Conservation (phyloP, 2,888 invertebrate species). For the Anoncus sp. region DNA sequence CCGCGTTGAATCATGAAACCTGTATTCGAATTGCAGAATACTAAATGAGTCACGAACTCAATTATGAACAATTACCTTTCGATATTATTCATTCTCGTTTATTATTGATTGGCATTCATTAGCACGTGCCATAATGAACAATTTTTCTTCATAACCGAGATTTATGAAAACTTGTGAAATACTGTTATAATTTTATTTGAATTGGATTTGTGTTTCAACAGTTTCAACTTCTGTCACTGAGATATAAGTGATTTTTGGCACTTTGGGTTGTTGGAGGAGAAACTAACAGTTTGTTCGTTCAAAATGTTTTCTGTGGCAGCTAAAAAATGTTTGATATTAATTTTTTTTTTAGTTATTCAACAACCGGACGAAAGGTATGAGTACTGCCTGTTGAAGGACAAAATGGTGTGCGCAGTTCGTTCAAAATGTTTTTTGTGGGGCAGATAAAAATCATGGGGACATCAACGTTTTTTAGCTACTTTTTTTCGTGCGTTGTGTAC, state of each 20-base stretch:
- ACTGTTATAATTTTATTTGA: background rate
- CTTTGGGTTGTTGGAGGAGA: background rate
- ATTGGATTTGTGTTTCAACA: background rate
- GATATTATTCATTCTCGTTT: background rate
- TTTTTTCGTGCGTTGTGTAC: too few relatives aligned
- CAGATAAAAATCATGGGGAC: too few relatives aligned
- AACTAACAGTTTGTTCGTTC: background rate
- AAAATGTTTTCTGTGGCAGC: too few relatives aligned
- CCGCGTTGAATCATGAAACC: background rate
- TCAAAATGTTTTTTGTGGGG: background rate
- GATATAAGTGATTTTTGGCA: background rate
- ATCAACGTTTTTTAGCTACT: too few relatives aligned
- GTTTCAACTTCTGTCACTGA: background rate
- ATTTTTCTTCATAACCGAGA: background rate
- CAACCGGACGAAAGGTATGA: too few relatives aligned
- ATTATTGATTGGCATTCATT: too few relatives aligned
- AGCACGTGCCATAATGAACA: too few relatives aligned
- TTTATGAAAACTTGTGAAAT: too few relatives aligned
- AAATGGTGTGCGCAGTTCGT: background rate
- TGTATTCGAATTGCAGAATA: slow-evolving; percentile 1
- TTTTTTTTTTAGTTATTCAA: too few relatives aligned
- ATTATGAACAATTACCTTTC: too few relatives aligned
- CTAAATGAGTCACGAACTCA: background rate
- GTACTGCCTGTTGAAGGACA: too few relatives aligned
- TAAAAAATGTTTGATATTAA: too few relatives aligned